Evolutionary conservation across 2,888 invertebrate genomes (phyloP), one percentile per base, ranked within the genome.

Genomic region (Argyresthia goedartella): DNA sequence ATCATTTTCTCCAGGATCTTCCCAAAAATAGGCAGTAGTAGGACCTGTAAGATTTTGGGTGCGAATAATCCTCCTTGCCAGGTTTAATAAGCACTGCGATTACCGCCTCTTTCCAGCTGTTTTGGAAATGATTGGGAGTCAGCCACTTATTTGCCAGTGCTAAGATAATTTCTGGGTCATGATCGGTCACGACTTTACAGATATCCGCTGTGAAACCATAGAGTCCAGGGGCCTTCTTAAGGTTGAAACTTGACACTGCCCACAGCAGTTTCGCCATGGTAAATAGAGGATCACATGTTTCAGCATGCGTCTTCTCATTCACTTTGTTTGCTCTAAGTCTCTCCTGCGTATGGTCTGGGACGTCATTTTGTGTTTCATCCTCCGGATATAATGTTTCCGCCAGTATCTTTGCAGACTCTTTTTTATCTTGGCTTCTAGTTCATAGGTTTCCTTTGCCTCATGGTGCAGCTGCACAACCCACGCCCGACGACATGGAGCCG

Each of bases 71-170:
- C 1, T 50, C 50, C 35, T 53, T 55, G 0, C 48, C 53, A 1
- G 56, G 50, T 34, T 59, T 59, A 7, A 51, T 50, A 0, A 59
- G 52, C 4, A 53, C 13, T 7, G 34, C 43, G 4, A 60, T 55
- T 4, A 34, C 41, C 0, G 55, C 55, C 1, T 33, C n/a, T 44
- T 58, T 56, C 58, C 58, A 60, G 1, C 11, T 6, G 11, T 14
- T 16, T 14, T 57, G 58, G 36, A 59, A 58, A 15, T 53, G 11
- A 8, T 44, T 39, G 13, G n/a, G 33, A 14, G 39, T 8, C 43
- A 55, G 51, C 39, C 50, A 55, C 8, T 35, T 25, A 47, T 55
- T 55, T 9, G 46, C 35, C 1, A 55, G 15, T 15, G 13, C 49
- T 33, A 52, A 15, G 45, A 49, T 45, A 8, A 49, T 8, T n/a